Evolutionary conservation across 1,140 invertebrate genomes (phyloP).

Genomic region (Caenorhabditis brenneri): DNA sequence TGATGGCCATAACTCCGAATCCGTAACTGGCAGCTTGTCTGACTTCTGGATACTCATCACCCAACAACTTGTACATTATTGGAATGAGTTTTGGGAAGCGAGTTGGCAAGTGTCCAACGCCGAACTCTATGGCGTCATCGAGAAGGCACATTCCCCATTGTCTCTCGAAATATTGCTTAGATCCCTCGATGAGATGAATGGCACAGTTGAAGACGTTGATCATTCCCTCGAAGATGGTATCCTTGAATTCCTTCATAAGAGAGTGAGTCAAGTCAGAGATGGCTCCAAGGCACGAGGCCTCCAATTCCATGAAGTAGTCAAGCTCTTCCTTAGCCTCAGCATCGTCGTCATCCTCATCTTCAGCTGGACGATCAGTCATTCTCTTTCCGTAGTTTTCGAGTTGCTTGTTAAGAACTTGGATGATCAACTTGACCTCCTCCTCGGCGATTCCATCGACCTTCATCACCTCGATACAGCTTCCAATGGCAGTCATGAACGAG

Average conservation of each 20-base stretch:
- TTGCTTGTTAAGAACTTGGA: conserved; percentile 91
- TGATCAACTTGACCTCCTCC: conserved; percentile 94
- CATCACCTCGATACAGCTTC: conserved; percentile 88
- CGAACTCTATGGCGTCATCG: conserved; percentile 90
- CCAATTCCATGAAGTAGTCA: conserved; percentile 66
- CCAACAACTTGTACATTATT: conserved; percentile 80
- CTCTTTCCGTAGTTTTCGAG: conserved; percentile 80
- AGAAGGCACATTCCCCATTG: conserved; percentile 98
- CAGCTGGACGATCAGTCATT: conserved; percentile 43
- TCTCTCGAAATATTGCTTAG: conserved; percentile 86
- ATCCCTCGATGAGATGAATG: conserved; percentile 81
- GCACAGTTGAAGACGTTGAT: conserved; percentile 86
- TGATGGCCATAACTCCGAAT: conserved; percentile 87
- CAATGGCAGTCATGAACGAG: conserved; percentile 85
- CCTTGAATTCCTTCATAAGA: conserved; percentile 71
- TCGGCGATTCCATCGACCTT: conserved; percentile 83
- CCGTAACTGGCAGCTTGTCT: conserved; percentile 94
- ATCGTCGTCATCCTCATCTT: conserved; percentile 61
- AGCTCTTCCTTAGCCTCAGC: conserved; percentile 63
- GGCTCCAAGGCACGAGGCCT: conserved; percentile 66
- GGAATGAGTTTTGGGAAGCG: conserved; percentile 77
- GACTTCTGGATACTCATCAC: conserved; percentile 84
- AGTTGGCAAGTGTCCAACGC: conserved; percentile 71
- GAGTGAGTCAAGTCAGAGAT: conserved; percentile 69
- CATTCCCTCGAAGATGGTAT: conserved; percentile 86